Evolutionary conservation across 2,113 vertebrate species (phyloP), one percentile per base, ranked within the genome.

Genomic region (Siphamia tubifer): DNA sequence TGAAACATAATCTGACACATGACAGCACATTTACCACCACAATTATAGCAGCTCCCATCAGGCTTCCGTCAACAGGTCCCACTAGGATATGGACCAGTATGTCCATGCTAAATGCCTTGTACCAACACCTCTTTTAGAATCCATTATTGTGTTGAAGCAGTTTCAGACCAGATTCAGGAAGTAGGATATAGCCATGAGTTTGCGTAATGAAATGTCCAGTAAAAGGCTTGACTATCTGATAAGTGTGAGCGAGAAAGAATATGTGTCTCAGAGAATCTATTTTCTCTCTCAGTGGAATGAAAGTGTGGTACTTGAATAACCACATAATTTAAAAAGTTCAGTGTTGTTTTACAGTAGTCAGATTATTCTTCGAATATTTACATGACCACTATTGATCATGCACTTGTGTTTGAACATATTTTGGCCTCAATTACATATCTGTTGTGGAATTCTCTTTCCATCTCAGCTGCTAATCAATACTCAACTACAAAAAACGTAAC

Each of bases 11-110:
- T 83, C 77, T 65, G 71, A 58, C 74, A 66, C 85, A 82, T 86
- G 85, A 87, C 83, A 77, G 82, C 80, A 69, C 76, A 77, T 68
- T 86, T 87, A 90, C 85, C 51, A 21, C 24, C 40, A 80, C 69
- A 56, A 35, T 85, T 86, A 81, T 83, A 86, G 68, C 76, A 51
- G 42, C 52, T 69, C 64, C 39, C 57, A 56, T 16, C 61, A 51
- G 66, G 77, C 73, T 69, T 79, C 66, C 74, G 54, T 83, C 80
- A 87, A 83, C 67, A 77, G 52, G 62, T 64, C 70, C 35, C 75
- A 57, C 62, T 54, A 28, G 55, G 74, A 75, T 74, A 58, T 24
- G 66, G 25, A 36, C 19, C 31, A 54, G 19, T 28, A 24, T 31
- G 21, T 28, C 61, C 34, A 52, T 42, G 39, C 42, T 32, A 19